These are phyloP conservation scores for Strigamia maritima DNA, from an alignment of 2,888 invertebrate genomes.

Conservation along the genomic window DNA sequence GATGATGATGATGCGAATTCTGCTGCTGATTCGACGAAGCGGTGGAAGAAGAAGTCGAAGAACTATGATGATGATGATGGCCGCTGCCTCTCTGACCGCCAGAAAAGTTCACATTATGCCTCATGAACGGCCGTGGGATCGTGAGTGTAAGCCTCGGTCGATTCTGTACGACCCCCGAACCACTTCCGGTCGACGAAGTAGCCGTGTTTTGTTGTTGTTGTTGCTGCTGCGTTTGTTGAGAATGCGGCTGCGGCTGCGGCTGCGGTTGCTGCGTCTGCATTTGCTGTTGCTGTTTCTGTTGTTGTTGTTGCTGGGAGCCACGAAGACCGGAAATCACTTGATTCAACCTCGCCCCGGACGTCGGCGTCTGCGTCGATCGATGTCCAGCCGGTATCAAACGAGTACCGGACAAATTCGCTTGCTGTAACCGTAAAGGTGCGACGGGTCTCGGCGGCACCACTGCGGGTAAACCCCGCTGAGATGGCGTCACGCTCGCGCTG, in stretches of 20 bases:
- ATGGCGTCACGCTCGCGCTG: conserved; percentile 5
- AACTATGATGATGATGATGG: neutral
- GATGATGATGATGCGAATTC: neutral
- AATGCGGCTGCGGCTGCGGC: neutral
- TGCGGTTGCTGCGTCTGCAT: neutral
- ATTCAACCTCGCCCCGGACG: conserved; percentile 31
- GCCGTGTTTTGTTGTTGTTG: conserved; percentile 21
- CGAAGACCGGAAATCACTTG: conserved; percentile 31
- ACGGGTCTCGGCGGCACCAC: neutral
- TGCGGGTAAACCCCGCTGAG: neutral
- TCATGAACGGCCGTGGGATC: conserved; percentile 28
- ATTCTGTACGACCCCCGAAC: neutral
- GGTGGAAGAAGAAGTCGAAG: neutral
- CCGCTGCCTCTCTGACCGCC: conserved; percentile 6
- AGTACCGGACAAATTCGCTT: conserved; percentile 36
- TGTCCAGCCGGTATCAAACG: conserved; percentile 39
- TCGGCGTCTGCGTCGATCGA: conserved; percentile 37
- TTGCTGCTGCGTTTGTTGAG: neutral
- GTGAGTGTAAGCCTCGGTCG: conserved; percentile 20
- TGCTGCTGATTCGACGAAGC: conserved; percentile 1
- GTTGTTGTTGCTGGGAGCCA: conserved; percentile 17
- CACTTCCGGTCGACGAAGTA: neutral
- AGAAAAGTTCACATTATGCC: conserved; percentile 5
- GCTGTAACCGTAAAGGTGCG: conserved; percentile 12
- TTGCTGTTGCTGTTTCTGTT: conserved; percentile 2